Percentiles rank a stretch among this genome's conserved stretches.
These are phyloP conservation scores for Dolichallabes microphthalmus DNA, from an alignment of 2,113 vertebrate species.

Conservation along the genomic window DNA sequence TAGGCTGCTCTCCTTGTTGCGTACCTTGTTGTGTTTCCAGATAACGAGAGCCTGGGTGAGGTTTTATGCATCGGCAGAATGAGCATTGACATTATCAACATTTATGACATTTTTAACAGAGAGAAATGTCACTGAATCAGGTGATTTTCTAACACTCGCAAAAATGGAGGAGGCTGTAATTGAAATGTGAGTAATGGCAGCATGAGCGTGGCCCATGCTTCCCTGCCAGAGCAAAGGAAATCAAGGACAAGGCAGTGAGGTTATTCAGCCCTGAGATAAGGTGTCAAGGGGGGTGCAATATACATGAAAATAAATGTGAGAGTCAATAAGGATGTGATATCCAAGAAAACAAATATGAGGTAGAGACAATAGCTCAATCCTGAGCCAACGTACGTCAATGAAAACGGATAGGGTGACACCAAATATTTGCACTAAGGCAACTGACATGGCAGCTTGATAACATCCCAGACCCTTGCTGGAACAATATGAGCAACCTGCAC, in stretches of 20 bases:
- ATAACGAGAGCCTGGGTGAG: constrained; percentile 16
- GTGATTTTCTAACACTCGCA: constrained; percentile 23
- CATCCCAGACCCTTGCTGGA: not conserved
- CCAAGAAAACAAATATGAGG: constrained; percentile 50
- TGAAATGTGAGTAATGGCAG: constrained; percentile 42
- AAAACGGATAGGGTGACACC: constrained; percentile 41
- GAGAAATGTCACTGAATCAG: constrained; percentile 30
- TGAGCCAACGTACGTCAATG: constrained; percentile 10
- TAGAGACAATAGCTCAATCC: constrained; percentile 44
- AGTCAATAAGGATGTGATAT: constrained; percentile 40
- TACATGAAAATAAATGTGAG: constrained; percentile 28
- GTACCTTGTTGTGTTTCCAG: constrained; percentile 32
- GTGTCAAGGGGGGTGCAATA: constrained; percentile 34
- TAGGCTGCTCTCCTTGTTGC: constrained; percentile 11
- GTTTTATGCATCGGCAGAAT: constrained; percentile 35
- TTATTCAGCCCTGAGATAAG: constrained; percentile 52
- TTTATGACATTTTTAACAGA: constrained; percentile 11
- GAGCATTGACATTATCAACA: constrained; percentile 36
- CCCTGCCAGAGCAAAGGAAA: not conserved
- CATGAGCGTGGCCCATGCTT: constrained; percentile 4
- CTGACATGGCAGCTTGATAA: constrained; percentile 25
- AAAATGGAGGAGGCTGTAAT: constrained; percentile 22
- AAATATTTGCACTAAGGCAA: constrained; percentile 14
- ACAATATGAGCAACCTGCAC: not conserved
- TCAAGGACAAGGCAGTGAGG: constrained; percentile 27